Conservation (phyloP, 2,888 invertebrate genomes). For the Aleiodes alternator region DNA sequence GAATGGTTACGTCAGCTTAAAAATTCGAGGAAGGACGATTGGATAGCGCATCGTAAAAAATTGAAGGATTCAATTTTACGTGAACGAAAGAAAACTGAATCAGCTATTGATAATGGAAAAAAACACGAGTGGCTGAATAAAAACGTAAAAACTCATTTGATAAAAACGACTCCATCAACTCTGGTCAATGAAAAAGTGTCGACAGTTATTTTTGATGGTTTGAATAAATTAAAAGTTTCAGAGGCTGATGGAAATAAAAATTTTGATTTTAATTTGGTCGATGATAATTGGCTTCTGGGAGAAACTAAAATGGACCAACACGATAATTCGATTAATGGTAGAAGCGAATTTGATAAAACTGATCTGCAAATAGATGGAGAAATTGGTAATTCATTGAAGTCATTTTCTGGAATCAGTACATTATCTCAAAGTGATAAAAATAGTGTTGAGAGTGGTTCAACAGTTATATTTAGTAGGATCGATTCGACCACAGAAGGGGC, state of each 20-base stretch:
- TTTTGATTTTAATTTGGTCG: background rate
- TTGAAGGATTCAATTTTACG: background rate
- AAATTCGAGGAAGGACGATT: conserved; percentile 9
- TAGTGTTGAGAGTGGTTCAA: no score
- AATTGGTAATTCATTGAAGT: no score
- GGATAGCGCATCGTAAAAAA: background rate
- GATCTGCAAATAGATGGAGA: no score
- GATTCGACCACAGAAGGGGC: no score
- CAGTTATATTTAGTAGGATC: no score
- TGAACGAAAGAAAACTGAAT: conserved; percentile 2
- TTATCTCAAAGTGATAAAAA: no score
- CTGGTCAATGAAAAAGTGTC: background rate
- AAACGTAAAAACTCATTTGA: no score
- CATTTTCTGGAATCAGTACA: no score
- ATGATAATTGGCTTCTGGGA: no score
- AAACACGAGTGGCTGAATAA: background rate
- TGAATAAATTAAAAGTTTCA: background rate
- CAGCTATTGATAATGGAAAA: background rate
- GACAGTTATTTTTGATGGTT: background rate
- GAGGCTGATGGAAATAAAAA: background rate
- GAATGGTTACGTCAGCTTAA: conserved; percentile 20
- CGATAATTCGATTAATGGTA: background rate
- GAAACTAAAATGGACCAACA: background rate
- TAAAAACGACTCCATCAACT: background rate
- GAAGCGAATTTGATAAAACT: background rate